Evolutionary conservation across 2,888 invertebrate species (phyloP).

Genomic region (Drosophila seclusa): DNA sequence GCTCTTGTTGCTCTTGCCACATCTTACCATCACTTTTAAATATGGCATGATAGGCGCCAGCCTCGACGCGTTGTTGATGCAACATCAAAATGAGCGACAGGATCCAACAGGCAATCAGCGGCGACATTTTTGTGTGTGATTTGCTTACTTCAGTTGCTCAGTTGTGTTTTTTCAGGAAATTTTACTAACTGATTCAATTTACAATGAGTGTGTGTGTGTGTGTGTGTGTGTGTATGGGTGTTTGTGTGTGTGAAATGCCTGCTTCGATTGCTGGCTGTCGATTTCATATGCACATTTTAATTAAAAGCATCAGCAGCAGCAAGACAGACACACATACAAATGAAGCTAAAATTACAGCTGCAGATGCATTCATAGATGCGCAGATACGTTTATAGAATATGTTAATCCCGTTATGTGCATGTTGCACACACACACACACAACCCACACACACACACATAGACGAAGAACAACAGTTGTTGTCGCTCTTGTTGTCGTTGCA

Average conservation of each 20-base stretch:
- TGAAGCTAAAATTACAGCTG: constrained; percentile 2
- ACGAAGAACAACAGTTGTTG: constrained; percentile 27
- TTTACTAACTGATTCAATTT: constrained; percentile 60
- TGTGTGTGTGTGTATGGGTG: constrained; percentile 26
- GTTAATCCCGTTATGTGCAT: constrained; percentile 68
- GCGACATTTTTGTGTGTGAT: constrained; percentile 39
- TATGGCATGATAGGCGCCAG: constrained; percentile 24
- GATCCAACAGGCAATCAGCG: constrained; percentile 6
- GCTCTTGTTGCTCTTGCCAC: background rate
- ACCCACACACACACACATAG: background rate
- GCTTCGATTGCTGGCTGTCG: constrained; percentile 37
- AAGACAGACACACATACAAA: constrained; percentile 2
- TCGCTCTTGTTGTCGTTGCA: constrained; percentile 46
- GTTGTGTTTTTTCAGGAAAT: constrained; percentile 49
- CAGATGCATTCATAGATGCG: constrained; percentile 10
- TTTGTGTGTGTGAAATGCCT: constrained; percentile 47
- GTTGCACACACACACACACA: constrained; percentile 1
- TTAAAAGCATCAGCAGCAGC: constrained; percentile 49
- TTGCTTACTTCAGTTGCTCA: background rate
- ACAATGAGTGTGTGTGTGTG: constrained; percentile 17
- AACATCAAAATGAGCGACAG: constrained; percentile 24
- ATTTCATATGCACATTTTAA: constrained; percentile 72
- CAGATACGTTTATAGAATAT: constrained; percentile 59
- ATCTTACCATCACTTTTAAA: constrained; percentile 26
- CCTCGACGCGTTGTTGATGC: background rate